A percentile compares a stretch with the other conserved stretches of the same genome.
Evolutionary conservation across 2,888 invertebrate genomes (phyloP).

Genomic region (Kryphioiulus occultus): DNA sequence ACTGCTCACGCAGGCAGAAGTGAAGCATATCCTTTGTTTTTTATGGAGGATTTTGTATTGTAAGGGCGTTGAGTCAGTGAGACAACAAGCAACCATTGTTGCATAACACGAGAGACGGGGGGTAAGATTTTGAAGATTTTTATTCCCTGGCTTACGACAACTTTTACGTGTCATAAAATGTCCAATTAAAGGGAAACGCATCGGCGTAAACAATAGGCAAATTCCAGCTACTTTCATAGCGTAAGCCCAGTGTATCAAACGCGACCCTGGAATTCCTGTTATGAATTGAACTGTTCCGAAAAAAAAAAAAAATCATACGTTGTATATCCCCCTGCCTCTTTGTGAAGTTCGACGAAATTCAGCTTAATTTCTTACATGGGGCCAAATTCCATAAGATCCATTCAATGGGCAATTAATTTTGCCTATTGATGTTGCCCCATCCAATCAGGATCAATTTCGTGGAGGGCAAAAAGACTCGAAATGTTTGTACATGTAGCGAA

Average conservation of each 20-base stretch:
- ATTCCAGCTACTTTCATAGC: neutral
- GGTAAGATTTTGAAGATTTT: constrained; percentile 24
- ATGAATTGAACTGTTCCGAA: neutral
- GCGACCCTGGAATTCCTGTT: neutral
- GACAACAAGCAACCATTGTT: constrained; percentile 22
- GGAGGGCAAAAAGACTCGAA: neutral
- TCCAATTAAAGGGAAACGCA: constrained; percentile 7
- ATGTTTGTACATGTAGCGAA: neutral
- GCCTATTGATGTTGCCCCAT: neutral
- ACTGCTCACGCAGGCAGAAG: neutral
- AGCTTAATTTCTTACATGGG: neutral
- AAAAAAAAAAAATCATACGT: neutral
- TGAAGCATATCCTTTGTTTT: neutral
- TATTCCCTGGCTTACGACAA: constrained; percentile 20
- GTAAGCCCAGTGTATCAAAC: neutral
- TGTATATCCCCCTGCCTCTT: neutral
- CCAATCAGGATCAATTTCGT: neutral
- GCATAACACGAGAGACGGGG: constrained; percentile 10
- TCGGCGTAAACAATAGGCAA: constrained; percentile 15
- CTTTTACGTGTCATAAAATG: constrained; percentile 9
- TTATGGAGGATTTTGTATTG: neutral
- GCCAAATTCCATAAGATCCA: neutral
- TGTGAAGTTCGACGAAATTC: neutral
- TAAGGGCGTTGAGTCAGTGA: neutral
- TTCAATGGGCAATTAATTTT: neutral